Evolutionary conservation across 2,888 invertebrate genomes (phyloP).

Genomic region (Drosophila melanosoma): DNA sequence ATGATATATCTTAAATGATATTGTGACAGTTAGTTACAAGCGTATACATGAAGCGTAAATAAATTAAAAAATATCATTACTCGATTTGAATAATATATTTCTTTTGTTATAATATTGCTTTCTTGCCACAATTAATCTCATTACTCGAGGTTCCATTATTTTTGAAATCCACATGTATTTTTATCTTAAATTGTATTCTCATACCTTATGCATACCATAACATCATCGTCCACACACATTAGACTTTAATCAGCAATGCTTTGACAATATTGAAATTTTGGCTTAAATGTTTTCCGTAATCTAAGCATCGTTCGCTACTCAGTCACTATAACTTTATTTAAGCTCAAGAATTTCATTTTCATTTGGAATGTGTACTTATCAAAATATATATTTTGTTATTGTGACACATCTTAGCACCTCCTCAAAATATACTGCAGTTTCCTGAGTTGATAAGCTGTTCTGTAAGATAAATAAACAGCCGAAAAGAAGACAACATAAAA

Average conservation of each 20-base stretch:
- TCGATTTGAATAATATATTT: not conserved
- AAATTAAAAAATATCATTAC: not conserved
- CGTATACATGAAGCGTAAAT: not conserved
- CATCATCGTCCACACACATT: not conserved
- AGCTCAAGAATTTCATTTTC: not conserved
- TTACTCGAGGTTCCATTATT: not conserved
- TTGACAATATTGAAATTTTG: not conserved
- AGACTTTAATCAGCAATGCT: not conserved
- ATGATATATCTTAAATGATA: not conserved
- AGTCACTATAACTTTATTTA: not conserved
- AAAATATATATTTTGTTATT: not conserved
- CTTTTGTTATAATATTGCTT: too few species aligned
- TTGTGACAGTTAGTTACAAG: not conserved
- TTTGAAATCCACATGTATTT: not conserved
- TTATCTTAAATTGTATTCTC: not conserved
- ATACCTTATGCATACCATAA: not conserved
- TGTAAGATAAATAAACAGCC: constrained; percentile 12
- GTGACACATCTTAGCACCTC: not conserved
- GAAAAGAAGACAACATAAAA: constrained; percentile 9
- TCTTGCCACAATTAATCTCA: too few species aligned
- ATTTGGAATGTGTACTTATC: not conserved
- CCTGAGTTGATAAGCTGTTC: not conserved
- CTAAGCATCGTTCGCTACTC: not conserved
- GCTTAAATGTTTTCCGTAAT: not conserved
- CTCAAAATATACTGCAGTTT: constrained; percentile 10